phyloP scores from a whole-genome alignment of 2,888 invertebrate species.

The Salpingus planirostris region DNA sequence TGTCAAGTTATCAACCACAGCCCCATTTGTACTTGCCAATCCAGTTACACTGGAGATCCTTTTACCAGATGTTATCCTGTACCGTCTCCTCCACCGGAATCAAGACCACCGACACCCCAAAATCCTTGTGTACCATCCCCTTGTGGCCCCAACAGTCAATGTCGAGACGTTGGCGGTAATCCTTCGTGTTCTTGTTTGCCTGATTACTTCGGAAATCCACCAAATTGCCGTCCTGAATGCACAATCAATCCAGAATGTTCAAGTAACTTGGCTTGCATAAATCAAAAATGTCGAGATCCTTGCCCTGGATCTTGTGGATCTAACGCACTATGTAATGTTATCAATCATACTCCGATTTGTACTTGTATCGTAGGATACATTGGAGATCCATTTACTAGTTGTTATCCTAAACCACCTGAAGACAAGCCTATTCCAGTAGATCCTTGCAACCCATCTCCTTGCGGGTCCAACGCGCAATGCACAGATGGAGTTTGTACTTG shows the following conservation, averaged over 20 bases:
- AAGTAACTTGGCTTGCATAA: slow-evolving; percentile 49
- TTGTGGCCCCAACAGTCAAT: slow-evolving; percentile 71
- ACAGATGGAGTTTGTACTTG: slow-evolving; percentile 62
- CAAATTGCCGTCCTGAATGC: slow-evolving; percentile 59
- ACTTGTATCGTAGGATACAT: slow-evolving; percentile 52
- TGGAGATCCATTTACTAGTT: slow-evolving; percentile 55
- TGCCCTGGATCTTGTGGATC: slow-evolving; percentile 58
- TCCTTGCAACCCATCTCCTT: slow-evolving; percentile 49
- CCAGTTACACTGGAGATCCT: slow-evolving; percentile 59
- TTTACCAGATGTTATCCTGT: slow-evolving; percentile 58
- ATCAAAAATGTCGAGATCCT: slow-evolving; percentile 50
- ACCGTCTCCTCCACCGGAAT: too few relatives aligned
- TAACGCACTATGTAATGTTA: slow-evolving; percentile 53
- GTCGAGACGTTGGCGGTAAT: slow-evolving; percentile 49
- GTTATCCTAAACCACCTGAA: slow-evolving; percentile 42
- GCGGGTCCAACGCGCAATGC: slow-evolving; percentile 67
- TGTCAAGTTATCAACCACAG: slow-evolving; percentile 56
- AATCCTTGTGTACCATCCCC: slow-evolving; percentile 66
- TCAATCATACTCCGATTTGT: slow-evolving; percentile 63
- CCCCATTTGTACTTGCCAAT: slow-evolving; percentile 57
- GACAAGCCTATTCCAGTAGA: slow-evolving; percentile 30
- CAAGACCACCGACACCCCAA: slow-evolving; percentile 34
- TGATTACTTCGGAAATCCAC: slow-evolving; percentile 53
- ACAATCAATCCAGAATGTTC: slow-evolving; percentile 54
- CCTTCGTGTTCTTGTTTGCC: slow-evolving; percentile 55